Base-by-base conservation (phyloP, 2,113 vertebrate genomes). In the Oncorhynchus tshawytscha region DNA sequence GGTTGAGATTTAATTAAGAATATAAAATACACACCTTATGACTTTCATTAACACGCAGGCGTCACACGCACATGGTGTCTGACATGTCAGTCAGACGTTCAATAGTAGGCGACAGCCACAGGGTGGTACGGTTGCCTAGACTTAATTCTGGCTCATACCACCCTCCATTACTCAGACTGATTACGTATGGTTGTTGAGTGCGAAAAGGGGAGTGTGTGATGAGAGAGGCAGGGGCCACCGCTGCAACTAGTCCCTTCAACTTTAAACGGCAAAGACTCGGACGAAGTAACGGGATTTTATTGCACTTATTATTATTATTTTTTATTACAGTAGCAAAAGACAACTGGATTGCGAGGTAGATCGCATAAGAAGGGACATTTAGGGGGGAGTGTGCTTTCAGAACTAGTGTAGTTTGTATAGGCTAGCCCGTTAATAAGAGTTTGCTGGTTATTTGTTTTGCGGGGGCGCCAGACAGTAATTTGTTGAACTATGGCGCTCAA, bases 401-500 rank as follows among this genome's bases (percentile, higher is more conserved):
- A 85, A 87, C 76, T 84, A 88, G 83, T 88, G 72, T 71, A 82
- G 75, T 84, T 79, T 29, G 72, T 51, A 29, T 51, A 59, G 75
- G 24, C 77, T 79, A 20, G 71, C 62, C 82, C 71, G 86, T 74
- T 81, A 71, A 79, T 76, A 27, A 24, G 70, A 70, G 70, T 81
- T 65, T 57, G 75, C 72, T 78, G 48, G 83, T 76, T 82, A 85
- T 82, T 72, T 83, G 20, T 45, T 67, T 80, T 34, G 27, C 27
- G 27, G 31, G 68, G 20, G 11, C 73, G 5, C 57, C 72, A 18
- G 48, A 29, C 12, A 67, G 29, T 84, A 68, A 79, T 54, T 45
- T 72, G 65, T 22, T 81, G 59, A 87, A 90, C 79, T 88, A 97
- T 98, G 96, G 96, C 96, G 91, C 90, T 96, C 86, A 91, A 89